Evolutionary conservation across 2,113 vertebrate genomes (phyloP), one percentile per base, ranked within the genome.

Genomic region (Coregonus clupeaformis): DNA sequence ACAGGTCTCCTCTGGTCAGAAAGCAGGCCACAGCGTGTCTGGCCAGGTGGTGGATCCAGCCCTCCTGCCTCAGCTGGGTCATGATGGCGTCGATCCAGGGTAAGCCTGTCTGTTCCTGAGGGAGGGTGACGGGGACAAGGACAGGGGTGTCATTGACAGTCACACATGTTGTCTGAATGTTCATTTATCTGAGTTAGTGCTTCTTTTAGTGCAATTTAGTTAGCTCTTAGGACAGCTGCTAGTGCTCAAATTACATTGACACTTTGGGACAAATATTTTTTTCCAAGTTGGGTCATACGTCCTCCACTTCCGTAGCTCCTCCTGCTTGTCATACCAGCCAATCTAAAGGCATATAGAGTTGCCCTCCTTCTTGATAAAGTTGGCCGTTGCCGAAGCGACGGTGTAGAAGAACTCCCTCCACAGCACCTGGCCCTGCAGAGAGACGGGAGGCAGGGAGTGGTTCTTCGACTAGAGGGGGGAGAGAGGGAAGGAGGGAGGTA

Each of bases 341-440:
- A 84, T 86, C 71, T 86, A 82, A 25, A 84, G 82, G 68, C 82
- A 86, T 70, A 86, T 84, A 45, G 82, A 78, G 70, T 84, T 86
- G 24, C 78, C 86, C 65, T 88, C 88, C 84, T 83, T 84, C 32
- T 80, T 78, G 83, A 77, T 86, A 57, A 86, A 84, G 52, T 82
- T 86, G 62, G 82, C 77, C 24, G 79, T 84, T 22, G 75, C 88
- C 88, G 12, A 89, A 89, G 59, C 81, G 80, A 0, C 86, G 80
- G 87, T 81, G 78, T 87, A 89, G 79, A 89, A 89, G 74, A 88
- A 88, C 79, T 89, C 88, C 6, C 84, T 68, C 86, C 88, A 89
- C 2, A 89, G 76, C 63, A 89, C 76, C 80, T 89, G 85, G 49
- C 85, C 86, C 18, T 85, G 86, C 2, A 88, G 81, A 1, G 85